Evolutionary conservation across 2,888 invertebrate species (phyloP), one percentile per base, ranked within the genome.

Genomic region (Thelaira solivaga): DNA sequence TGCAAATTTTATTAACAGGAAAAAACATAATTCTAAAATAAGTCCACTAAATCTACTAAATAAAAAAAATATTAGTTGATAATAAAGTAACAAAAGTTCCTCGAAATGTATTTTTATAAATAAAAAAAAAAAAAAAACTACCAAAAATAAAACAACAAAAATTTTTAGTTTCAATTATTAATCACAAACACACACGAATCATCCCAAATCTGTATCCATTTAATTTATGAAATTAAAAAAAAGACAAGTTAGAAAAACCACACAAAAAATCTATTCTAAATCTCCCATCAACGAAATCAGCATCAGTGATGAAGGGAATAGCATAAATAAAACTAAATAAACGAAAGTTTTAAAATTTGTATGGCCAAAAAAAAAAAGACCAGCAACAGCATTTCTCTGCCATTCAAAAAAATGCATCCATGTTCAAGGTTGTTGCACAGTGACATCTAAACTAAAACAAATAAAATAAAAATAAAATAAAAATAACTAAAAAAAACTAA

Each of bases 351-450:
- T 4, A 10, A 7, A 16, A 18, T 10, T 2, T 39, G 16, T 39
- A 39, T 34, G 20, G 13, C 24, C 7, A 18, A 75, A 36, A 36
- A 2, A 62, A n/a, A 16, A 49, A 49, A n/a, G 4, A 2, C n/a
- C n/a, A 13, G 13, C 11, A 6, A 49, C 24, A 45, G 5, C 11
- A 39, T 13, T 39, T 39, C n/a, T 13, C 5, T 39, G n/a, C 34
- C 4, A 45, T 64, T 41, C 20, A 34, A 29, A 36, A n/a, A n/a
- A 34, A 41, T 43, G 26, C 71, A 36, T 18, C 24, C 69, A 45
- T 24, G 65, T 74, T 78, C 78, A 78, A 78, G 78, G 78, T 78
- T 72, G 74, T 74, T 47, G 65, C 59, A 65, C 59, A 74, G 68
- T 59, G 77, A 49, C 65, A 69, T 43, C 43, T 13, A 31, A 18